Percentiles rank a stretch among this genome's conserved stretches.
Conservation (phyloP, 2,797 vertebrate genomes). For the Odontamblyopus rebecca region DNA sequence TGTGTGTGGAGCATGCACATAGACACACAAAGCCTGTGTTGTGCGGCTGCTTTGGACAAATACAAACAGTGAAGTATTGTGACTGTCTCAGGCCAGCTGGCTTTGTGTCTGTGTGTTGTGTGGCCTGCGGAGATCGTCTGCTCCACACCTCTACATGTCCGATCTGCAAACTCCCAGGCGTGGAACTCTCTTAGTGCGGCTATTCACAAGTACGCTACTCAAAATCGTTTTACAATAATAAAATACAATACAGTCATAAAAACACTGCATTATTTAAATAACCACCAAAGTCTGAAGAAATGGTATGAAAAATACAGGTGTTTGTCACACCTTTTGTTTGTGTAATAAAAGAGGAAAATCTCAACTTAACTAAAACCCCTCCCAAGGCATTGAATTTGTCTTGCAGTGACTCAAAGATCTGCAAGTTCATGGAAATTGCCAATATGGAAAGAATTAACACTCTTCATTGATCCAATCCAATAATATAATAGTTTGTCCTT, state of each 20-base stretch:
- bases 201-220: conserved; percentile 46
- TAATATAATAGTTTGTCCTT: background rate
- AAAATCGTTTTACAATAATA: conserved; percentile 10
- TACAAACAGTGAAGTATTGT: conserved; percentile 78
- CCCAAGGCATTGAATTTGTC: background rate
- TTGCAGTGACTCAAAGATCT: background rate
- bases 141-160: conserved; percentile 77
- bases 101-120: conserved; percentile 71
- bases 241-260: background rate
- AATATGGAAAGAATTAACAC: background rate
- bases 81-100: conserved; percentile 74
- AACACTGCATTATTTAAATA: conserved; percentile 3
- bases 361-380: background rate
- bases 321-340: conserved; percentile 1
- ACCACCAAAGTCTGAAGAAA: background rate
- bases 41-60: conserved; percentile 68
- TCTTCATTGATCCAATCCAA: background rate
- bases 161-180: conserved; percentile 66
- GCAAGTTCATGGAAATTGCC: background rate
- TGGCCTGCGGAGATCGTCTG: conserved; percentile 70
- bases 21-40: conserved; percentile 64
- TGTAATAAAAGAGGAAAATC: background rate
- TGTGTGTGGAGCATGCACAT: conserved; percentile 57
- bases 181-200: conserved; percentile 47
- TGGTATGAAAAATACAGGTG: background rate